phyloP scores from a whole-genome alignment of 2,888 invertebrate genomes.

The Scaptomyza tumidula region DNA sequence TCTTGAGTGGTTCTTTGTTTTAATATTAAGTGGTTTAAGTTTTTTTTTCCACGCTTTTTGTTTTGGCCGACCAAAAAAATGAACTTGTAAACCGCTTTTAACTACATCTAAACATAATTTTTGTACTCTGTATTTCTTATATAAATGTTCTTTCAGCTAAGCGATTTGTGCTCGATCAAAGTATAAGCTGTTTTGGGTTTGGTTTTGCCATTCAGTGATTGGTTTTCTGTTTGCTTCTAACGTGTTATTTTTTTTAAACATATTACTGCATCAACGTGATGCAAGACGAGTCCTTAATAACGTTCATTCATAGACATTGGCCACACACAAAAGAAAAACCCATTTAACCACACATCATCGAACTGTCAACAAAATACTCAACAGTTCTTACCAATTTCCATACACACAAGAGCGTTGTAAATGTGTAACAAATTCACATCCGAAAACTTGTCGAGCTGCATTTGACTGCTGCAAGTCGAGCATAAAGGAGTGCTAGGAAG shows the following conservation, averaged over 20 bases:
- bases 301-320: background rate
- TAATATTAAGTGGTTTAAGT: slow-evolving; percentile 66
- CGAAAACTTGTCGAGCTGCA: slow-evolving; percentile 41
- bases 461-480: slow-evolving; percentile 29
- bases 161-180: too few relatives aligned
- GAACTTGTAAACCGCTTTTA: slow-evolving; percentile 6
- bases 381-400: slow-evolving; percentile 44
- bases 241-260: background rate
- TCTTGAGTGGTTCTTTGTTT: slow-evolving; percentile 58
- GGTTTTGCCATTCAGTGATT: background rate
- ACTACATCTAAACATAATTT: slow-evolving; percentile 26
- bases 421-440: slow-evolving; percentile 54
- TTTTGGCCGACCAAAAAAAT: slow-evolving; percentile 15
- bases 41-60: slow-evolving; percentile 30
- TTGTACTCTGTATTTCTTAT: too few relatives aligned
- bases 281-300: background rate
- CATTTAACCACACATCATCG: slow-evolving; percentile 16
- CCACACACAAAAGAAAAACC: background rate
- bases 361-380: slow-evolving; percentile 52
- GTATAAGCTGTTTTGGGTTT: background rate
- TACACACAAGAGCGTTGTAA: slow-evolving; percentile 60
- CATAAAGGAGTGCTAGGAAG: background rate
- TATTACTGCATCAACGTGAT: background rate
- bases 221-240: background rate
- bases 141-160: too few relatives aligned